A percentile compares a stretch with the other conserved stretches of the same genome.
phyloP scores from a whole-genome alignment of 2,888 invertebrate species.

The Dryococelus australis region DNA sequence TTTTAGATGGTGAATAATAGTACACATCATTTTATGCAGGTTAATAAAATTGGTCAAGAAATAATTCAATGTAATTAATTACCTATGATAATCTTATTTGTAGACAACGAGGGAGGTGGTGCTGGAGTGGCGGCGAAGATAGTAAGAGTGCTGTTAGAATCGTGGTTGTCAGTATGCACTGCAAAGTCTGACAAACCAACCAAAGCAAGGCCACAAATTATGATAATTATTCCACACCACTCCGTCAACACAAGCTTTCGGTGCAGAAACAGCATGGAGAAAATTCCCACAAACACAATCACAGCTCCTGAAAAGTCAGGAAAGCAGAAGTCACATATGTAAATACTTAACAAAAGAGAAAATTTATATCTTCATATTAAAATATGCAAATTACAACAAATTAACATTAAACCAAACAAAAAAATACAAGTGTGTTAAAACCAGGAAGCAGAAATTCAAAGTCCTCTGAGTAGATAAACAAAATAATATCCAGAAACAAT shows the following conservation, averaged over 20 bases:
- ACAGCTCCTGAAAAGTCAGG: conserved; percentile 47
- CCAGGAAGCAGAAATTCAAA: too few relatives aligned
- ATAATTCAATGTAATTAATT: neutral
- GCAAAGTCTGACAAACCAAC: conserved; percentile 79
- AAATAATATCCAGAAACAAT: too few relatives aligned
- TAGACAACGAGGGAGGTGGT: conserved; percentile 33
- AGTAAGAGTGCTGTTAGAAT: neutral
- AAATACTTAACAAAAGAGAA: too few relatives aligned
- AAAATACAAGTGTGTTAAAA: too few relatives aligned
- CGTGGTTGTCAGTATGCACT: conserved; percentile 44
- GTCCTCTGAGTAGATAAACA: too few relatives aligned
- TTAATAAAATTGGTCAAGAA: too few relatives aligned
- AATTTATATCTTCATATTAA: too few relatives aligned
- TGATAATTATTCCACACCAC: conserved; percentile 78
- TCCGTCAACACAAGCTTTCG: conserved; percentile 70
- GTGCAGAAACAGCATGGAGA: conserved; percentile 83
- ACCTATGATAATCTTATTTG: conserved; percentile 37
- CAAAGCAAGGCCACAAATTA: conserved; percentile 73
- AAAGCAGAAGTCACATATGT: conserved; percentile 22
- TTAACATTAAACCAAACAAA: too few relatives aligned
- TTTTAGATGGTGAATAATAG: too few relatives aligned
- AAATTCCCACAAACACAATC: conserved; percentile 80
- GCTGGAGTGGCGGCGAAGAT: neutral
- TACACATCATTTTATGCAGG: too few relatives aligned
- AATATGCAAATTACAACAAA: too few relatives aligned